Evolutionary conservation across 2,113 vertebrate genomes (phyloP), one percentile per base, ranked within the genome.

Genomic region (Ophiodon elongatus): DNA sequence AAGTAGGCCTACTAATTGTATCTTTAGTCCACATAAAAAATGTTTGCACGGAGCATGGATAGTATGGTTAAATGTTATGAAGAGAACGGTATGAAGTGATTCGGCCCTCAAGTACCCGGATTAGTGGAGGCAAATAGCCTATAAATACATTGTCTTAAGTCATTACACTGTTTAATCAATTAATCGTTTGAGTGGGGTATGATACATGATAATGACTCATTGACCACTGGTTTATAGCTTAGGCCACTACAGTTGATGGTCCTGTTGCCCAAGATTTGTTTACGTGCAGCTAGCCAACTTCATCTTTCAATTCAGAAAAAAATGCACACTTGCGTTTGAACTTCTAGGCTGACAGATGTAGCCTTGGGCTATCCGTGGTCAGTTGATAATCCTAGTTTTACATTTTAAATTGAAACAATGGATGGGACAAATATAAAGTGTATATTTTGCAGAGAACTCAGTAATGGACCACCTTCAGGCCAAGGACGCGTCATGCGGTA

Each of bases 11-110:
- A 8, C 11, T 31, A 2, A 29, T 47, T 79, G 69, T 67, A 90
- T 71, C 19, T 83, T 73, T 62, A 57, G 37, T 27, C 39, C 7
- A 21, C 4, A 71, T 66, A 79, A 74, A 86, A 79, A 84, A 71
- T 84, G 56, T 27, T n/a, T 21, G 45, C 45, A 5, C 73, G 29
- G 52, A 37, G 1, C 4, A 52, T 8, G 25, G 56, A 13, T 13
- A 11, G 54, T 4, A n/a, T 8, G 45, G 19, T 1, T 47, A 23
- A 21, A 23, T 2, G 50, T 54, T 54, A 25, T 27, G 13, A 57
- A 4, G 25, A 57, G 25, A 57, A 25, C 54, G 4, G 17, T 21
- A 50, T 50, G 45, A 21, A 39, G 23, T 23, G 8, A 57, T 56
- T 41, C 39, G 39, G 39, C 39, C 39, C 8, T 41, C 39, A 41